These are phyloP conservation scores for Ommatoiulus sabulosus DNA, from an alignment of 2,888 invertebrate genomes.

Conservation along the genomic window DNA sequence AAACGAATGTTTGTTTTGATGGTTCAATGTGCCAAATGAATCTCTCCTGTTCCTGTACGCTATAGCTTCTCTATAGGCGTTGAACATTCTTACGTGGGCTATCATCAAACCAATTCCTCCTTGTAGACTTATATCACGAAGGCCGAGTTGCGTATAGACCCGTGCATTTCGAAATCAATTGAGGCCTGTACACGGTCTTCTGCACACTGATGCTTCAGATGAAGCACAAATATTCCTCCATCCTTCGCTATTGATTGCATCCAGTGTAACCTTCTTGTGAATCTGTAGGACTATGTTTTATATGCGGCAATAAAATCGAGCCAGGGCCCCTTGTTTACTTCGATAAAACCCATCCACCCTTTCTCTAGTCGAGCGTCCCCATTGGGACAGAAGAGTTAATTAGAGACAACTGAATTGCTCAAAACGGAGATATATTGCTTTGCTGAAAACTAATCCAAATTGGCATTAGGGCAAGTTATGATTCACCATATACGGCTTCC, in stretches of 20 bases:
- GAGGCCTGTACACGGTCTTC: constrained; percentile 30
- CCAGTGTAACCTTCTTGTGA: background rate
- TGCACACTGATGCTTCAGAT: constrained; percentile 39
- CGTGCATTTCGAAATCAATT: constrained; percentile 36
- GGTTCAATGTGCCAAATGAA: constrained; percentile 36
- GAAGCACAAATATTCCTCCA: constrained; percentile 36
- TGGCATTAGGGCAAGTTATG: background rate
- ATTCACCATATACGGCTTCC: background rate
- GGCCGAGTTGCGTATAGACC: background rate
- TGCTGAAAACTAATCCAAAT: constrained; percentile 4
- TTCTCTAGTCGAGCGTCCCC: background rate
- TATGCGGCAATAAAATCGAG: background rate
- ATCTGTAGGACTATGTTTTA: constrained; percentile 7
- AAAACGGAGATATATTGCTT: constrained; percentile 6
- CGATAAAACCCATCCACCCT: constrained; percentile 11
- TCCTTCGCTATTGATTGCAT: constrained; percentile 36
- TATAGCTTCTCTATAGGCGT: background rate
- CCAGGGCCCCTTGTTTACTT: background rate
- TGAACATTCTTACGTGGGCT: background rate
- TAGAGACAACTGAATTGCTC: background rate
- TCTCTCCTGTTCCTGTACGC: background rate
- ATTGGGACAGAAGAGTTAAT: background rate
- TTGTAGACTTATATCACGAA: background rate
- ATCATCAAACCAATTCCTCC: background rate
- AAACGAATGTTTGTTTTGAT: constrained; percentile 40